These are phyloP conservation scores for Melieria picta DNA, from an alignment of 2,888 invertebrate genomes.

Conservation along the genomic window DNA sequence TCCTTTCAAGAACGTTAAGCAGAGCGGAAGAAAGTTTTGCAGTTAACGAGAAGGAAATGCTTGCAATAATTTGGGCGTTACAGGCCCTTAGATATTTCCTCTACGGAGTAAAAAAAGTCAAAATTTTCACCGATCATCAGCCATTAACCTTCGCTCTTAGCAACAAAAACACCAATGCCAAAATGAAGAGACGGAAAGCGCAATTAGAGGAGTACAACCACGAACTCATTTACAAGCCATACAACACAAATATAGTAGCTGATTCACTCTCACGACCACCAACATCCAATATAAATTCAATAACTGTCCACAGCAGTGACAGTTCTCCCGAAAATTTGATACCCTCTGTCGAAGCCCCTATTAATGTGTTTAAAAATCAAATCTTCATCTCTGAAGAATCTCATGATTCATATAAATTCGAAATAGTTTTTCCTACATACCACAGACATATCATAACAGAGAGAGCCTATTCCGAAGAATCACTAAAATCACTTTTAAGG, in stretches of 20 bases:
- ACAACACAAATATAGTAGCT: neutral
- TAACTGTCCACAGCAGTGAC: conserved; percentile 10
- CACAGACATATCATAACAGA: conserved; percentile 33
- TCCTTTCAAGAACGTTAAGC: conserved; percentile 30
- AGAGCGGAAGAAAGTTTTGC: conserved; percentile 19
- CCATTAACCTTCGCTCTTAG: conserved; percentile 17
- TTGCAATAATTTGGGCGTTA: conserved; percentile 15
- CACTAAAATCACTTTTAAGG: conserved; percentile 27
- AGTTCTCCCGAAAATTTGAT: conserved; percentile 23
- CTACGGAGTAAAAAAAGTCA: conserved; percentile 22
- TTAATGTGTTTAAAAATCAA: neutral
- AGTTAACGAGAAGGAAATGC: conserved; percentile 15
- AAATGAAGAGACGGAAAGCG: conserved; percentile 26
- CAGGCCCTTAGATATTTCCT: conserved; percentile 16
- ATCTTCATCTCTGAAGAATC: neutral
- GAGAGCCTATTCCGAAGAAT: conserved; percentile 22
- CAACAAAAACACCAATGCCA: conserved; percentile 19
- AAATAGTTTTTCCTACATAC: conserved; percentile 30
- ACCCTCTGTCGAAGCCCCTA: conserved; percentile 5
- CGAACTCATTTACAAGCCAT: neutral
- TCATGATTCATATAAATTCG: conserved; percentile 18
- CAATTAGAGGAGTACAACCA: conserved; percentile 1
- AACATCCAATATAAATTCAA: neutral
- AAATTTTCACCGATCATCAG: conserved; percentile 31
- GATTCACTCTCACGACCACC: conserved; percentile 22